Percentiles rank a stretch among this genome's conserved stretches.
phyloP scores from a whole-genome alignment of 2,888 invertebrate genomes.

The Lucinisca nassula region DNA sequence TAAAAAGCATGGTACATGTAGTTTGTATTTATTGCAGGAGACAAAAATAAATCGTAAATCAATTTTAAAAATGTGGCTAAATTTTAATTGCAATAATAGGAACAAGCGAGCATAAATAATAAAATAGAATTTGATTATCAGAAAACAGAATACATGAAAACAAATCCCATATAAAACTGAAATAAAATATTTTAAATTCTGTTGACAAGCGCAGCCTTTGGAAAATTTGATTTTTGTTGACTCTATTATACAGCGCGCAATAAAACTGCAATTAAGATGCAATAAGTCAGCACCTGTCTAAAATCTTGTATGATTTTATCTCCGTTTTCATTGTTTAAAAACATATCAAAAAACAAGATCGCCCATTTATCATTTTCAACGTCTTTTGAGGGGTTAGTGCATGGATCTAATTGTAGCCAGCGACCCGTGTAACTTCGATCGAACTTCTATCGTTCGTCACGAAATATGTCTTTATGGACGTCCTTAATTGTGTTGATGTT shows the following conservation, averaged over 20 bases:
- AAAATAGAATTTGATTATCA: no score
- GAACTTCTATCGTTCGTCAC: neutral
- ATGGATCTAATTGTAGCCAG: neutral
- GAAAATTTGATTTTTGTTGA: slow-evolving; percentile 38
- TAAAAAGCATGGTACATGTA: no score
- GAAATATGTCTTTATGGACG: neutral
- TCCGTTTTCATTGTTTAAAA: slow-evolving; percentile 49
- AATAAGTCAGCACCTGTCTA: slow-evolving; percentile 63
- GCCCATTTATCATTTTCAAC: slow-evolving; percentile 57
- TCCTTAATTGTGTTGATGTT: neutral
- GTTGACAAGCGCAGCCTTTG: slow-evolving; percentile 47
- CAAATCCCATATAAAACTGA: neutral
- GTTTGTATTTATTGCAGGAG: no score
- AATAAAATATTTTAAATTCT: slow-evolving; percentile 7
- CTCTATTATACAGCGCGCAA: slow-evolving; percentile 53
- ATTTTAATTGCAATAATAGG: no score
- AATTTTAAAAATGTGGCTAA: no score
- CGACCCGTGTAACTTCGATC: neutral
- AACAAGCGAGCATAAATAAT: no score
- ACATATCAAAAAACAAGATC: slow-evolving; percentile 60
- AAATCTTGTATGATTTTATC: slow-evolving; percentile 59
- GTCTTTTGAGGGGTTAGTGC: neutral
- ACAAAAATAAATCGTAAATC: no score
- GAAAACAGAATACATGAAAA: neutral
- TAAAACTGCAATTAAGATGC: slow-evolving; percentile 71